Evolutionary conservation across 2,113 vertebrate genomes (phyloP), one percentile per base, ranked within the genome.

Genomic region (Gobiocypris rarus): DNA sequence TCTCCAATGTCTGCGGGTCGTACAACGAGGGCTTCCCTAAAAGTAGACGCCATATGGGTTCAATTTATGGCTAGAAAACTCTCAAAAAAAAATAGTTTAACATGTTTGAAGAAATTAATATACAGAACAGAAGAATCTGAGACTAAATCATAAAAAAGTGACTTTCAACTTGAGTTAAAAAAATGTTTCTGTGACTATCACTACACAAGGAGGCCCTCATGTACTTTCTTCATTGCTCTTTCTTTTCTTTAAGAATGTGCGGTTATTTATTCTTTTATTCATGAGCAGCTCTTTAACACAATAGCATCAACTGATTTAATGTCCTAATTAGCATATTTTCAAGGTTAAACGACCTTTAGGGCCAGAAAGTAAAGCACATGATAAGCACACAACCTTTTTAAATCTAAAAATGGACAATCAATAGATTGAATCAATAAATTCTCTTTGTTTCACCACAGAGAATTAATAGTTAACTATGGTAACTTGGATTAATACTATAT

Each of bases 301-400:
- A 75, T 52, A 45, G 50, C 17, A 76, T 56, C 28, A 54, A 76
- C 5, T 76, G 52, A 76, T 58, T 74, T 26, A 48, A 74, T 24
- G 6, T 13, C 5, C 70, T 73, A 43, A 73, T 73, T 48, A 26
- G 22, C 70, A 73, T 73, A 24, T 73, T 31, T 75, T 76, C 9
- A 14, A 76, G 28, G 28, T 38, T 67, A 19, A 34, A 67, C 1
- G 1, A 19, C 7, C 3, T 67, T 63, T 0, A 24, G 26, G 26
- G 15, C 13, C 0, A 28, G 22, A 43, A 43, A 71, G 22, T 71
- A 71, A 22, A 71, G 10, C 22, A 71, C 38, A 71, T 26, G n/a
- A 61, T 31, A 31, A 65, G 61, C 61, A 31, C 26, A 65, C 26
- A 65, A 9, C 61, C 26, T 63, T 63, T 13, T 63, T 63, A 65